phyloP scores from a whole-genome alignment of 2,113 vertebrate species.

The Callipepla squamata region DNA sequence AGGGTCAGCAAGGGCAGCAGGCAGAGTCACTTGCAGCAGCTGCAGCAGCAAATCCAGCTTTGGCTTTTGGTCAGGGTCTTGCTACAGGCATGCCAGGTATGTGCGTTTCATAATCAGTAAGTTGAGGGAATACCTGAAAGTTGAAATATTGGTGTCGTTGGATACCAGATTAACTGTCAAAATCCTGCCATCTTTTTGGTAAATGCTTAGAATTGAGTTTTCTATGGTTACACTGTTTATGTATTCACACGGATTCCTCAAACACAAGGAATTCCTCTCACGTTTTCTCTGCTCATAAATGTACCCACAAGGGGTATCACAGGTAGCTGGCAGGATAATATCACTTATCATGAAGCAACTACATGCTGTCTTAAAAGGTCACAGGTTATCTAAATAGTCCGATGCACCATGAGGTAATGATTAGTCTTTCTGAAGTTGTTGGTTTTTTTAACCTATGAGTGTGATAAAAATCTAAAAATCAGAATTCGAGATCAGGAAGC shows the following conservation, averaged over 20 bases:
- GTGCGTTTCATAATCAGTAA: slow-evolving; percentile 2
- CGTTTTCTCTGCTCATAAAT: not conserved
- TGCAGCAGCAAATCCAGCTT: slow-evolving; percentile 88
- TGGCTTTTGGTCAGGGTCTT: slow-evolving; percentile 91
- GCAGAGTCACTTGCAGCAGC: slow-evolving; percentile 91
- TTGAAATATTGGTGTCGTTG: not conserved
- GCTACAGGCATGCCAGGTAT: slow-evolving; percentile 93
- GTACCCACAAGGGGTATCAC: rapidly evolving
- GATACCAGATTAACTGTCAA: not conserved
- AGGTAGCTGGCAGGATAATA: not conserved
- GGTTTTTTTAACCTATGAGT: not conserved
- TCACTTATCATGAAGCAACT: not conserved
- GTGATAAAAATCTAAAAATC: not conserved
- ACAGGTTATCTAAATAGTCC: not conserved
- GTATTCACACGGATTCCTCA: not conserved
- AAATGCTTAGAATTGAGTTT: slow-evolving; percentile 12
- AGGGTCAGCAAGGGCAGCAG: slow-evolving; percentile 94
- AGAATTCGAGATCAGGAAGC: not conserved
- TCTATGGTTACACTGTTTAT: not conserved
- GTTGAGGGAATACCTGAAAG: not conserved
- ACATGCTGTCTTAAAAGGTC: not conserved
- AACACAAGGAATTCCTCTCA: not conserved
- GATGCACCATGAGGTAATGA: not conserved
- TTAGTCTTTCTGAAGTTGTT: not conserved
- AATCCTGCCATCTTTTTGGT: not conserved